Evolutionary conservation across 2,113 vertebrate genomes (phyloP).

Genomic region (Labeo rohita): DNA sequence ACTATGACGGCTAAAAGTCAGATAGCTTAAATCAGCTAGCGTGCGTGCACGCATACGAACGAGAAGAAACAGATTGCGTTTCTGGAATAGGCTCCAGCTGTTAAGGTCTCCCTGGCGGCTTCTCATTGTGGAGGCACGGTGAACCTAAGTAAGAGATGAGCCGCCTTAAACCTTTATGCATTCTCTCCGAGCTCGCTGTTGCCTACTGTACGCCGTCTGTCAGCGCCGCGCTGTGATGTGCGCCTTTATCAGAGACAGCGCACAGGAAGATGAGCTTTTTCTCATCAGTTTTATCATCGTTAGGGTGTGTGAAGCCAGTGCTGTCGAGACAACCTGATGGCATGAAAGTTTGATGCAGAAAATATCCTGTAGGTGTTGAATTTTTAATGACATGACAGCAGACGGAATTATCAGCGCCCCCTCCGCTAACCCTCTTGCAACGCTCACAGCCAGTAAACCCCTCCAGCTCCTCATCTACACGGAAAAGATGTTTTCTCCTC

Average conservation of each 20-base stretch:
- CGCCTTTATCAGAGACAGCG: conserved; percentile 41
- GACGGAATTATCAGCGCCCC: conserved; percentile 57
- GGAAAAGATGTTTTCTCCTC: conserved; percentile 39
- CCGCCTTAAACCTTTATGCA: conserved; percentile 34
- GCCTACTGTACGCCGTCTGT: conserved; percentile 44
- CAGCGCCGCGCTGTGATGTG: conserved; percentile 39
- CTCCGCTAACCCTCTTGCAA: conserved; percentile 18
- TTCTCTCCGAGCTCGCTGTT: conserved; percentile 28
- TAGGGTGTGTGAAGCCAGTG: conserved; percentile 45
- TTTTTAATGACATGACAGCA: conserved; percentile 68
- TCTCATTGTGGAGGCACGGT: conserved; percentile 11
- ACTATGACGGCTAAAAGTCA: conserved; percentile 44
- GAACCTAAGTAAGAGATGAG: conserved; percentile 28
- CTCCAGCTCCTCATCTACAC: conserved; percentile 11
- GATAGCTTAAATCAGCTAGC: conserved; percentile 45
- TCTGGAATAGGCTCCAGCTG: conserved; percentile 44
- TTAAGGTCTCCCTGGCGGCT: conserved; percentile 35
- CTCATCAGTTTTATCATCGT: conserved; percentile 58
- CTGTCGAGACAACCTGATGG: conserved; percentile 62
- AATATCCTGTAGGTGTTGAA: conserved; percentile 72
- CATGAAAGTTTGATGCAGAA: conserved; percentile 74
- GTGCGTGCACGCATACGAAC: background rate
- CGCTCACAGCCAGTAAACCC: conserved; percentile 41
- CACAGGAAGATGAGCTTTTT: conserved; percentile 45
- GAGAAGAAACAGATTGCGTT: conserved; percentile 38